Base-by-base conservation (phyloP, 2,113 vertebrate genomes). In the Prunella fulvescens region DNA sequence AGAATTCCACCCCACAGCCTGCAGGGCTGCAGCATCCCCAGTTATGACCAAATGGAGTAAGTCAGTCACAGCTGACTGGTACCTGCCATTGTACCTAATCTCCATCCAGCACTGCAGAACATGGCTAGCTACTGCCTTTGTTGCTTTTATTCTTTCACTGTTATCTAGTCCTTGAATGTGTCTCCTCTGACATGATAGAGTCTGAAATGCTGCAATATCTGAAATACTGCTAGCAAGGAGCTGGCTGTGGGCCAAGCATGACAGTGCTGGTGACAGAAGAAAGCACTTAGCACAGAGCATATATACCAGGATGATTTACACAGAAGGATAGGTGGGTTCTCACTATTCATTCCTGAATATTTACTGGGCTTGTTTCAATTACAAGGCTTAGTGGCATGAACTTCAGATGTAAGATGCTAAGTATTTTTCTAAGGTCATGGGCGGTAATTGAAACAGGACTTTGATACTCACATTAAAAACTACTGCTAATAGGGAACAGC, bases 381-480 rank as follows among this genome's bases (percentile, higher is more conserved):
- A 80, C 33, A 56, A 83, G 62, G 31, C 47, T 92, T 57, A 73
- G 81, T 25, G 9, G n/a, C 39, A 60, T 23, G 58, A 95, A 81
- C 64, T 78, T 91, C 74, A 94, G 85, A 91, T 60, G 39, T 65
- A 54, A 6, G 4, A 87, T 12, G 25, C 20, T 17, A 79, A 84
- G n/a, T 61, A 39, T 72, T 91, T 90, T 84, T 84, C 57, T 83
- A 84, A 76, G 58, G 91, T 94, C 74, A 70, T 24, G 40, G 67
- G n/a, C 0, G 0, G 47, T 58, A 93, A 81, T 39, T 93, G 91
- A 92, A 96, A 96, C 92, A 79, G 1, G 0, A 66, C 94, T 89
- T 96, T 92, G 92, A 95, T 81, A 94, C 25, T 86, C 33, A 64
- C 64, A 57, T 62, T 65, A 81, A 83, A 96, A 95, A 92, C n/a